Evolutionary conservation across 2,888 invertebrate genomes (phyloP).

Genomic region (Drymonia ruficornis): DNA sequence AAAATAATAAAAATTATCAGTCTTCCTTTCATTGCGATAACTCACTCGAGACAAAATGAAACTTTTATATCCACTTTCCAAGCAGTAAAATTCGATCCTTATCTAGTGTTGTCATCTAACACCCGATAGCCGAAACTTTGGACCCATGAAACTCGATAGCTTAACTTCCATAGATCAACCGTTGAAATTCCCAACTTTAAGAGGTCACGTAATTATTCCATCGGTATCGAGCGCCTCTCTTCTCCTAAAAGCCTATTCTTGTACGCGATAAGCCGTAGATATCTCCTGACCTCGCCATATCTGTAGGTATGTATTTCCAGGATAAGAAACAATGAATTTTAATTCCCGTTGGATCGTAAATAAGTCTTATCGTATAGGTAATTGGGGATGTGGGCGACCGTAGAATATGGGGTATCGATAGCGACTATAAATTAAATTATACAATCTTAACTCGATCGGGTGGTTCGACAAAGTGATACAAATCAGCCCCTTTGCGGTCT

Average conservation of each 20-base stretch:
- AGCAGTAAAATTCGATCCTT: slow-evolving; percentile 58
- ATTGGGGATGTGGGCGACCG: slow-evolving; percentile 79
- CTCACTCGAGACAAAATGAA: slow-evolving; percentile 40
- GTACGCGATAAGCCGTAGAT: slow-evolving; percentile 78
- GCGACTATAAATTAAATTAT: slow-evolving; percentile 69
- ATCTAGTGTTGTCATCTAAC: slow-evolving; percentile 58
- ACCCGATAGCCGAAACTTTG: slow-evolving; percentile 50
- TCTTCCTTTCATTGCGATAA: slow-evolving; percentile 26
- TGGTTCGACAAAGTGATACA: slow-evolving; percentile 54
- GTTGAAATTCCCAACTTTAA: slow-evolving; percentile 57
- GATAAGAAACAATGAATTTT: slow-evolving; percentile 84
- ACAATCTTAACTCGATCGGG: slow-evolving; percentile 48
- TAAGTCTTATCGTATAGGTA: slow-evolving; percentile 81
- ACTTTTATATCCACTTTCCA: slow-evolving; percentile 52
- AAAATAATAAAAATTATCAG: slow-evolving; percentile 24
- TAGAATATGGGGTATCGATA: slow-evolving; percentile 58
- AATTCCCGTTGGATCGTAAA: slow-evolving; percentile 75
- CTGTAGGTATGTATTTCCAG: slow-evolving; percentile 64
- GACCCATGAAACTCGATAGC: slow-evolving; percentile 62
- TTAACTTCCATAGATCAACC: slow-evolving; percentile 55
- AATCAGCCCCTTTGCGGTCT: slow-evolving; percentile 34
- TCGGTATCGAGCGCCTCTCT: slow-evolving; percentile 56
- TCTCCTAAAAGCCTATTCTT: slow-evolving; percentile 82
- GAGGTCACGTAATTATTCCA: slow-evolving; percentile 73
- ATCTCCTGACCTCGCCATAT: slow-evolving; percentile 76